Evolutionary conservation across 2,888 invertebrate species (phyloP).

Genomic region (Eristalis pertinax): DNA sequence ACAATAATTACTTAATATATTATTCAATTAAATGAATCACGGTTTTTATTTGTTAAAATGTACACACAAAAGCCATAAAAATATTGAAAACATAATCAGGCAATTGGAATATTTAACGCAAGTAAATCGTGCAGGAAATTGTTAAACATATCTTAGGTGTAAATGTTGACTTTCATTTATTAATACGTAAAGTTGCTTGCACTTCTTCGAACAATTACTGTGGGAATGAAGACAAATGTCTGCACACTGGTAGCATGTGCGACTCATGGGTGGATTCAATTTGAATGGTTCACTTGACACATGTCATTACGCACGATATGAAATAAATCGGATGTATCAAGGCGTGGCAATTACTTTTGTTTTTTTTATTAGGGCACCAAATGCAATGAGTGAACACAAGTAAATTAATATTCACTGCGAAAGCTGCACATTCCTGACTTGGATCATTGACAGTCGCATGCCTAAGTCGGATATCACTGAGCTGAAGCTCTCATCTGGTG

Average conservation of each 20-base stretch:
- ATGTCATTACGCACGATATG: not conserved
- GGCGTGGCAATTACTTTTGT: not conserved
- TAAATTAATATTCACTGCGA: not conserved
- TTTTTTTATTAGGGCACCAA: not conserved
- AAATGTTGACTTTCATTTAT: not conserved
- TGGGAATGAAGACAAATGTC: not conserved
- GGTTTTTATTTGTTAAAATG: not conserved
- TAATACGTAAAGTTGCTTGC: not conserved
- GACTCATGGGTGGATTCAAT: not conserved
- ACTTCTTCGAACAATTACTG: not conserved
- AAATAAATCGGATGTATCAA: conserved; percentile 15
- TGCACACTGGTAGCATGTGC: not conserved
- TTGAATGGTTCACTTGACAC: conserved; percentile 8
- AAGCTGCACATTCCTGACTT: not conserved
- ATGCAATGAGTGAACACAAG: not conserved
- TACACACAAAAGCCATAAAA: not conserved
- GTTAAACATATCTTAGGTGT: not conserved
- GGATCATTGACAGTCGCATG: not conserved
- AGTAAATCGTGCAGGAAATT: not conserved
- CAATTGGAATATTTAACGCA: not conserved
- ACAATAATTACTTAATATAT: not conserved
- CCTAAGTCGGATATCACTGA: not conserved
- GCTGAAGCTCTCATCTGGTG: not conserved
- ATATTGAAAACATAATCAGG: not conserved
- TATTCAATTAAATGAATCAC: not conserved